Conservation (phyloP, 2,113 vertebrate species). For the Campylomormyrus numenius region DNA sequence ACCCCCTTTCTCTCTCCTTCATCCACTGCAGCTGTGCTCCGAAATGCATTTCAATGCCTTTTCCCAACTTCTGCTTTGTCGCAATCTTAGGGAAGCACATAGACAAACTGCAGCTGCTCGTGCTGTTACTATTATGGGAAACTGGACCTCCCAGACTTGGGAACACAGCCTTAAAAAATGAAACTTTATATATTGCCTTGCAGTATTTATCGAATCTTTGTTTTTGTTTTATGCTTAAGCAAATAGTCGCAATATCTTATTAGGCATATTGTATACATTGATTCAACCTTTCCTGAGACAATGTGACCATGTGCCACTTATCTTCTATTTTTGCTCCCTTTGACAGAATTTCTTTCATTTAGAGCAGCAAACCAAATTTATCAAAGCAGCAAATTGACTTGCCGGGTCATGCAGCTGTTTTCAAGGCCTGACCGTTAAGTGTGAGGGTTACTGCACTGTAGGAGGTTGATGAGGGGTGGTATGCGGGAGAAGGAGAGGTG, state of each 20-base stretch:
- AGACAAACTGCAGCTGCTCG: background rate
- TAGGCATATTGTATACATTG: background rate
- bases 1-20: conserved; percentile 40
- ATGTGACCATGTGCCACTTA: background rate
- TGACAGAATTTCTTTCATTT: background rate
- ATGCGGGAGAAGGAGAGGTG: background rate
- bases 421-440: background rate
- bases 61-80: background rate
- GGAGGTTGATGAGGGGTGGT: background rate
- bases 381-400: background rate
- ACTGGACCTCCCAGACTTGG: background rate
- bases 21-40: conserved; percentile 47
- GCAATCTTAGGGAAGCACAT: background rate
- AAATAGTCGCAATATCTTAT: background rate
- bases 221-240: background rate
- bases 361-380: background rate
- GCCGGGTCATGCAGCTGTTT: background rate
- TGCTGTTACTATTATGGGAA: background rate
- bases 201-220: background rate
- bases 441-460: background rate
- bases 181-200: background rate
- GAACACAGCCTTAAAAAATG: background rate
- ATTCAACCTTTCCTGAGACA: background rate
- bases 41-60: background rate
- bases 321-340: background rate